Evolutionary conservation across 2,888 invertebrate genomes (phyloP), one percentile per base, ranked within the genome.

Genomic region (Drosophila macrospina): DNA sequence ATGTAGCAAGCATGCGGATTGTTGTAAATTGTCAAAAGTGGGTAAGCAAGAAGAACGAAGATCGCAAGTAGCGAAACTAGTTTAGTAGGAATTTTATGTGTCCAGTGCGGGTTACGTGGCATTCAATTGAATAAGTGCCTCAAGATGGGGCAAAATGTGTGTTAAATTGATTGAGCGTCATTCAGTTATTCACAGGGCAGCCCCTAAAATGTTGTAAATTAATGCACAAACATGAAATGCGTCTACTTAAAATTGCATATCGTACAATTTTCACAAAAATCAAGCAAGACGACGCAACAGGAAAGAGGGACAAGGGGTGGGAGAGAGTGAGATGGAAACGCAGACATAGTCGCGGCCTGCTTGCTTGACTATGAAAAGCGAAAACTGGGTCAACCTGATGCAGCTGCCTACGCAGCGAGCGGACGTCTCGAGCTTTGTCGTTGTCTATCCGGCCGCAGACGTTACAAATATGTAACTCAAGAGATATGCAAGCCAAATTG

Each of bases 381-480:
- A 85, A 87, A 85, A 87, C 87, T 85, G 82, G 85, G 85, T 85
- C 87, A 86, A 78, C 83, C 80, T 80, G 85, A 80, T 85, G 80
- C 85, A 84, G 82, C 82, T 79, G 82, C 82, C 82, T 82, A 82
- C 82, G 52, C 79, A 80, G 74, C 62, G 52, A 70, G 44, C 72
- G 60, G 61, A 73, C 70, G 52, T 67, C 59, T 73, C 51, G 48
- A 57, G 54, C 48, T 51, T 39, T 36, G 51, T 64, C 62, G 70
- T 60, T 70, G 76, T 76, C 82, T 81, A 80, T 82, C 79, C 80
- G 77, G 70, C 60, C 77, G 71, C 80, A 80, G 80, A 77, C 77
- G 77, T 56, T 77, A 80, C 80, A 82, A 79, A 80, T 79, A 77
- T 80, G 82, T 82, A 80, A 80, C 68, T 79, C 77, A 71, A 71